Evolutionary conservation across 2,888 invertebrate species (phyloP).

Genomic region (Polyommatus iphigenia): DNA sequence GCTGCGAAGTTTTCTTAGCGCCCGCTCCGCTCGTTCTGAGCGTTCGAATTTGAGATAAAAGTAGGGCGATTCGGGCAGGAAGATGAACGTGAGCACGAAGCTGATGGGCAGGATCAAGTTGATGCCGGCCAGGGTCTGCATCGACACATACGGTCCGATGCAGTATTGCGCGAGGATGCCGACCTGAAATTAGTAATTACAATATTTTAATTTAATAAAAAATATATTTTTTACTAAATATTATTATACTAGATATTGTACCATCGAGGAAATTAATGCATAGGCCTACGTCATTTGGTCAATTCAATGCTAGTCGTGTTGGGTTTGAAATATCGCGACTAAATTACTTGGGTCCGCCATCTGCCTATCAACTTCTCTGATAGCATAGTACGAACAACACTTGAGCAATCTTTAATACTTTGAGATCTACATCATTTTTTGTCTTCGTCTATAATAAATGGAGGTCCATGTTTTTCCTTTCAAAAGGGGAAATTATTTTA

Average conservation of each 20-base stretch:
- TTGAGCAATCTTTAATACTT: no score
- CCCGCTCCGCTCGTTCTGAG: slow-evolving; percentile 77
- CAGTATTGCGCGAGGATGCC: slow-evolving; percentile 82
- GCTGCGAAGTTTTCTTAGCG: slow-evolving; percentile 81
- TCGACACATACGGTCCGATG: slow-evolving; percentile 80
- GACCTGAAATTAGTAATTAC: slow-evolving; percentile 69
- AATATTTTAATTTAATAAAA: slow-evolving; percentile 37
- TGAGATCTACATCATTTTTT: no score
- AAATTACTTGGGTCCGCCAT: no score
- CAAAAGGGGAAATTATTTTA: background rate
- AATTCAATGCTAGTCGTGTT: no score
- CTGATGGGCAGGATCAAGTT: slow-evolving; percentile 79
- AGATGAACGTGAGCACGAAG: slow-evolving; percentile 78
- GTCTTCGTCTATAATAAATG: background rate
- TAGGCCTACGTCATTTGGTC: no score
- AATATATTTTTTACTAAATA: no score
- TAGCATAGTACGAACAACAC: no score
- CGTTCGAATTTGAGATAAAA: slow-evolving; percentile 77
- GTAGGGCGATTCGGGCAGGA: slow-evolving; percentile 86
- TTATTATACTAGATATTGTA: no score
- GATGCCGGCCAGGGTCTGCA: slow-evolving; percentile 75
- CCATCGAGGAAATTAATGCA: no score
- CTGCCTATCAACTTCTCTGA: no score
- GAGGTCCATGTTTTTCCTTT: background rate
- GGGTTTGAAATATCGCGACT: no score